Evolutionary conservation across 2,797 vertebrate genomes (phyloP), one percentile per base, ranked within the genome.

Genomic region (Gambelia wislizenii): DNA sequence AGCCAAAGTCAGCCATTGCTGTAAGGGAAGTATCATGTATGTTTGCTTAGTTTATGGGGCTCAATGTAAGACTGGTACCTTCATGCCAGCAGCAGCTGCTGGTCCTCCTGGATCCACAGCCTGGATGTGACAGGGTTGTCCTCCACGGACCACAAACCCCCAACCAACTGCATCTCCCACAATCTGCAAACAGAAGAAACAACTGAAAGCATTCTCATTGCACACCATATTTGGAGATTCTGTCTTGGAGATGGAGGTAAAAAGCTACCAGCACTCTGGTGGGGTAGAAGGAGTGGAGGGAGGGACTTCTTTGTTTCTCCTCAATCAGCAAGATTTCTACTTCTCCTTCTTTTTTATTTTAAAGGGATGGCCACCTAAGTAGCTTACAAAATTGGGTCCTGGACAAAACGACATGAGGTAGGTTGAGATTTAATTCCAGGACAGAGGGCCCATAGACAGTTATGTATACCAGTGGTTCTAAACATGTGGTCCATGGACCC

Each of bases 41-140:
- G 20, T 14, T 6, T 27, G n/a, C n/a, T 5, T 61, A n/a, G 42
- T 44, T 47, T 22, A n/a, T 10, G 18, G n/a, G 39, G 18, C 27
- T 59, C 39, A 72, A 16, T 0, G 7, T 27, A 78, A 70, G 33
- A 27, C 14, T n/a, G 7, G 8, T 89, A 98, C 98, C 98, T 98
- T 98, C 92, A 98, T 97, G 91, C 98, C 98, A 27, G 98, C 98
- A 89, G 97, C 97, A 90, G 98, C 98, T 59, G 98, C 98, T 0
- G 98, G 98, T 88, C 98, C 97, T 92, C 97, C 97, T 22, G 98
- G 98, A 91, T 99, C 98, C 86, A 99, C 98, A 6, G 98, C 98
- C 92, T 98, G 98, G 87, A 99, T 96, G 75, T 98, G 98, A 93
- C 98, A 98, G 52, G 98, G 98, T 88, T 96, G 96, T 85, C 92